Base-by-base conservation (phyloP, 2,113 vertebrate genomes). In the Ahaetulla prasina region DNA sequence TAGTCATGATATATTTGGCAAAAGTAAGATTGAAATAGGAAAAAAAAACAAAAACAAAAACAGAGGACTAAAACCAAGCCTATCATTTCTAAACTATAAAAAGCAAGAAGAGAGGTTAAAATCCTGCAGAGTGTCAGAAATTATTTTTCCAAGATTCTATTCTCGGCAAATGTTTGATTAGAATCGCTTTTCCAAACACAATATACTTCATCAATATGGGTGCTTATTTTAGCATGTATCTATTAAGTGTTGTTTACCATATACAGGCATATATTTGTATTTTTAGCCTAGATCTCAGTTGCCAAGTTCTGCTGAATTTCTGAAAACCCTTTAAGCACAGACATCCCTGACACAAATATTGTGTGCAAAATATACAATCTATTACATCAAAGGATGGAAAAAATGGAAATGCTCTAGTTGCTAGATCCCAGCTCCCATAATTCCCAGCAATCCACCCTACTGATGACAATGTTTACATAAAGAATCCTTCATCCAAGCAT, bases 21-120 rank as follows among this genome's bases (percentile, higher is more conserved):
- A 96, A 95, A 95, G 93, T 94, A 94, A 89, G 95, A 95, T 91
- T 91, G 95, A 96, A 95, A 86, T 30, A 88, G 94, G 87, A 93
- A 57, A 20, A 30, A 94, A 93, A 93, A 63, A n/a, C 30, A 94
- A 86, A 93, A 57, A 20, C 25, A 94, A 93, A 93, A 63, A n/a
- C 30, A 94, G 93, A 93, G 50, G 1, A 1, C 45, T 94, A 91
- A 96, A 87, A 6, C 80, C 53, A 85, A 92, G 89, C 85, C 91
- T 93, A 91, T 92, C 91, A 53, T 84, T 95, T 57, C 30, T 52
- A 93, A 57, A 11, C 87, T 91, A 86, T 55, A 54, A 68, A 2
- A 93, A 96, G 50, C 43, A 35, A 86, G 92, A 92, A 88, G 53
- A 93, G 85, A 53, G 91, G 86, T 91, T 14, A 49, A 89, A 16